A percentile compares a stretch with the other conserved stretches of the same genome.
phyloP scores from a whole-genome alignment of 2,888 invertebrate genomes.

The Pyrocoelia pectoralis region DNA sequence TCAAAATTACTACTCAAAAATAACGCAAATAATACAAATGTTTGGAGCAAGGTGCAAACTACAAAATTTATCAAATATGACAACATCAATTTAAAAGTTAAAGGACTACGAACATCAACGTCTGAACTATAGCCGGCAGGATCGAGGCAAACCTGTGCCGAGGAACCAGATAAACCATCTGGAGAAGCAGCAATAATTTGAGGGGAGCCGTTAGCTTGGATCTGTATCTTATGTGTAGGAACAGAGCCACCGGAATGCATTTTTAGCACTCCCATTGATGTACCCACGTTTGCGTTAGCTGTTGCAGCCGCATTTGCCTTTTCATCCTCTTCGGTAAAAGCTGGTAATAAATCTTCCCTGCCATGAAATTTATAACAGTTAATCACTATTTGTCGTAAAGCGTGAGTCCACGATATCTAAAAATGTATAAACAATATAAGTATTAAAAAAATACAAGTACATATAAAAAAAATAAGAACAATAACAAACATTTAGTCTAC shows the following conservation, averaged over 20 bases:
- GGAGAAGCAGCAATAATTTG: slow-evolving; percentile 64
- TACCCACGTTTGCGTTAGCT: slow-evolving; percentile 60
- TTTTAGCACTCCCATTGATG: slow-evolving; percentile 62
- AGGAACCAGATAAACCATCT: slow-evolving; percentile 58
- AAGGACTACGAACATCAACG: slow-evolving; percentile 72
- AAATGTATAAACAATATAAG: too few species aligned
- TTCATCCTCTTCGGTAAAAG: slow-evolving; percentile 92
- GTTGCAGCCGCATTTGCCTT: slow-evolving; percentile 71
- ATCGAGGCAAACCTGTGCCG: slow-evolving; percentile 81
- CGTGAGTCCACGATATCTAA: slow-evolving; percentile 98
- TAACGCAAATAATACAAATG: slow-evolving; percentile 20
- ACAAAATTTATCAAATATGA: slow-evolving; percentile 9
- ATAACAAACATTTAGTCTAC: slow-evolving; percentile 60
- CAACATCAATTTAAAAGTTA: slow-evolving; percentile 8
- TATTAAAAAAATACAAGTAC: too few species aligned
- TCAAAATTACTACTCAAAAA: slow-evolving; percentile 19
- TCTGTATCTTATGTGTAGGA: slow-evolving; percentile 61
- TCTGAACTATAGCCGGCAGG: slow-evolving; percentile 74
- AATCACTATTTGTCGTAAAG: slow-evolving; percentile 93
- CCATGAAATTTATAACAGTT: slow-evolving; percentile 99
- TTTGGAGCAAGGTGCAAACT: slow-evolving; percentile 12
- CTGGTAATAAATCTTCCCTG: slow-evolving; percentile 92
- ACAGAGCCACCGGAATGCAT: slow-evolving; percentile 60
- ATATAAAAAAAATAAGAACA: slow-evolving; percentile 8
- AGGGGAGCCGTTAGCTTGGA: slow-evolving; percentile 63